These are phyloP conservation scores for Lytechinus pictus DNA, from an alignment of 35 echinoderm and acorn worm genomes.

Conservation along the genomic window DNA sequence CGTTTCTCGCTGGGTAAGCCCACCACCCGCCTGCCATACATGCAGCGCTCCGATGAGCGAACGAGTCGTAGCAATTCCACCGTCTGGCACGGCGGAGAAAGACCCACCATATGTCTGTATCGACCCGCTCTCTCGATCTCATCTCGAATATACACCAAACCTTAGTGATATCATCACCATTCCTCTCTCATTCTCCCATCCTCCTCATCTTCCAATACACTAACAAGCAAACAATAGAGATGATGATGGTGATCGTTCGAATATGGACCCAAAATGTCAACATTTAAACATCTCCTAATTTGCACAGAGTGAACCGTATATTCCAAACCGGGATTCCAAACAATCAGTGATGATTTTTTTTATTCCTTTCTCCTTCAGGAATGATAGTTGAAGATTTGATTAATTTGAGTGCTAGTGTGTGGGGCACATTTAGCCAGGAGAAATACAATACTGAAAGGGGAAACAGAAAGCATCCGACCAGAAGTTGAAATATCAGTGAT, in stretches of 20 bases:
- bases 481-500: not conserved
- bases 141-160: not conserved
- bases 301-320: slow-evolving; percentile 34
- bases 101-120: slow-evolving; percentile 26
- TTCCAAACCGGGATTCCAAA: not conserved
- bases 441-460: not conserved
- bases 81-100: slow-evolving; percentile 39
- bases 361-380: not conserved
- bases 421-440: slow-evolving; percentile 5
- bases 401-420: slow-evolving; percentile 45
- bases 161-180: not conserved
- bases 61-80: not conserved
- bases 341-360: slow-evolving; percentile 21
- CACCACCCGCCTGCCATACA: not conserved
- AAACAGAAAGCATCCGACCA: not conserved
- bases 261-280: slow-evolving; percentile 49
- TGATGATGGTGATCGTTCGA: not conserved
- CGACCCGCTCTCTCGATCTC: slow-evolving; percentile 31
- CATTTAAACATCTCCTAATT: slow-evolving; percentile 55
- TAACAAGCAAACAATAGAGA: slow-evolving; percentile 33
- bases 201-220: not conserved
- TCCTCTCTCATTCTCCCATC: not conserved
- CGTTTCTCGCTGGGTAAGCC: not conserved
- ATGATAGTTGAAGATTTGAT: slow-evolving; percentile 15
- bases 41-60: not conserved